Evolutionary conservation across 2,797 vertebrate species (phyloP).

Genomic region (Oreortyx pictus): DNA sequence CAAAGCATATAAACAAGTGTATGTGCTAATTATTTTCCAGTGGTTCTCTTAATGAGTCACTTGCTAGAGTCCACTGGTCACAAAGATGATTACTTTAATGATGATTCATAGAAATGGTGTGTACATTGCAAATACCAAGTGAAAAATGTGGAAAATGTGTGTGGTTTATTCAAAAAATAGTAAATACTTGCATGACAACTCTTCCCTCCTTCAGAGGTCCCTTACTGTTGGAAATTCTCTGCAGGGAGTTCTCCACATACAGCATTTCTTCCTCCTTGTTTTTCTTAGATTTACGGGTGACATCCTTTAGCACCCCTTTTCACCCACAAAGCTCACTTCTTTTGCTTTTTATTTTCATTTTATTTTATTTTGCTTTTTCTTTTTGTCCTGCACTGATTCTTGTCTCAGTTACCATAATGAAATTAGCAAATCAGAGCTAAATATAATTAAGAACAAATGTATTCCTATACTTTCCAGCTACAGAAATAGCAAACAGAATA

Average conservation of each 20-base stretch:
- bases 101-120: conserved; percentile 52
- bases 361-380: too few relatives aligned
- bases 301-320: neutral
- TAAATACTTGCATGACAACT: conserved; percentile 28
- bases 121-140: conserved; percentile 13
- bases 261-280: neutral
- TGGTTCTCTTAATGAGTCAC: conserved; percentile 53
- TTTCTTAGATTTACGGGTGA: neutral
- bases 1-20: conserved; percentile 10
- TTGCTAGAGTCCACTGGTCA: conserved; percentile 58
- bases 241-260: fast-evolving
- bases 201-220: conserved; percentile 4
- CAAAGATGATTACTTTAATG: conserved; percentile 58
- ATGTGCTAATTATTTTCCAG: conserved; percentile 58
- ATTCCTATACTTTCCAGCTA: neutral
- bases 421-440: neutral
- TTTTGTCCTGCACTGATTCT: neutral
- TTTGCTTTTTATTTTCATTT: neutral
- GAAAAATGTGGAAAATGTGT: neutral
- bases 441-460: neutral
- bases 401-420: neutral
- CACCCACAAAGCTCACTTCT: neutral
- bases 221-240: neutral
- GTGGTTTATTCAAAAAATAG: conserved; percentile 41
- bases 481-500: neutral